Evolutionary conservation across 1,140 invertebrate species (phyloP).

Genomic region (Trichoplusia ni): DNA sequence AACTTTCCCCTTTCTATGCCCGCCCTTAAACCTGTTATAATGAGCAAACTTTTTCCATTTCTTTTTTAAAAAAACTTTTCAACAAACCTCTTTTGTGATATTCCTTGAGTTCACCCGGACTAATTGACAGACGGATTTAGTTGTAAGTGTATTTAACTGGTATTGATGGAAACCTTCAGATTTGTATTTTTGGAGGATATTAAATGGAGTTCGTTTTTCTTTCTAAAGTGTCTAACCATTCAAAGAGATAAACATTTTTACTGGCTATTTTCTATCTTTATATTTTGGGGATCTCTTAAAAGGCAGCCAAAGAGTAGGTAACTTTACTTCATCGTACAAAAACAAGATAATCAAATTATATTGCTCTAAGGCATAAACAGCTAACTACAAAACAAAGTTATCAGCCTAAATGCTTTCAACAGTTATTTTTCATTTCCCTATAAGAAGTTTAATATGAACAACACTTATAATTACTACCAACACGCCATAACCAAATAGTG

Average conservation of each 20-base stretch:
- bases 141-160: constrained; percentile 2
- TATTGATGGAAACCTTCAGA: constrained; percentile 12
- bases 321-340: too few species aligned
- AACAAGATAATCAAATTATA: too few species aligned
- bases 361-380: too few species aligned
- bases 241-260: neutral
- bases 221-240: too few species aligned
- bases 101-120: constrained; percentile 47
- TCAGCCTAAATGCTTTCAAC: too few species aligned
- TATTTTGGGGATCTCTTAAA: too few species aligned
- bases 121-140: constrained; percentile 49
- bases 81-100: constrained; percentile 51
- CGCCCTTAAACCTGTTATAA: constrained; percentile 67
- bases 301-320: too few species aligned
- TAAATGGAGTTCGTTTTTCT: neutral
- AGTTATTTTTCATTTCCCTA: too few species aligned
- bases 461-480: neutral
- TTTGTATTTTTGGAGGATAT: constrained; percentile 17
- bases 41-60: constrained; percentile 71
- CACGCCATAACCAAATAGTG: neutral
- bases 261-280: too few species aligned
- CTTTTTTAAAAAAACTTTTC: constrained; percentile 54
- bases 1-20: constrained; percentile 41
- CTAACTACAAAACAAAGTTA: too few species aligned
- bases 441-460: neutral